Conservation (phyloP, 1,140 invertebrate genomes). For the Chymomyza costata region DNA sequence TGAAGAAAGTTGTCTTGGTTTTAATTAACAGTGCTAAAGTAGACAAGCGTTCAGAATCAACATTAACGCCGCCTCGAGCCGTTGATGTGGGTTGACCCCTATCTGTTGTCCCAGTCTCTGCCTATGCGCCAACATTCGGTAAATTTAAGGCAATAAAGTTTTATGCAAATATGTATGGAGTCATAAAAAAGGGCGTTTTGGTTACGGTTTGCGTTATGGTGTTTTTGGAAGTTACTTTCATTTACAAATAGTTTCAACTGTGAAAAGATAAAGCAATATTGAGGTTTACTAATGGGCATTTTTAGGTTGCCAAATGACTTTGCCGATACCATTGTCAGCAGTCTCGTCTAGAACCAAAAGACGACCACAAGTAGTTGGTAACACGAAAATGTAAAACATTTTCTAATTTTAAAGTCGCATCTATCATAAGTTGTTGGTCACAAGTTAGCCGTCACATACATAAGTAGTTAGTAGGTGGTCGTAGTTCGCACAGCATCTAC, state of each 20-base stretch:
- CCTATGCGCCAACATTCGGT: slow-evolving; percentile 12
- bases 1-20: slow-evolving; percentile 60
- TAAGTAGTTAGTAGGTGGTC: not conserved
- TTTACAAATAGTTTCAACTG: slow-evolving; percentile 62
- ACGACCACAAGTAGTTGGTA: slow-evolving; percentile 45
- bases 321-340: not conserved
- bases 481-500: slow-evolving; percentile 43
- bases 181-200: slow-evolving; percentile 29
- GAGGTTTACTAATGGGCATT: slow-evolving; percentile 68
- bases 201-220: not conserved
- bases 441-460: not conserved
- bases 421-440: slow-evolving; percentile 46
- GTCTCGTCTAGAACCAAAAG: not conserved
- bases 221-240: slow-evolving; percentile 31
- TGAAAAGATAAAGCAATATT: slow-evolving; percentile 63
- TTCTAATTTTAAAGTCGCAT: slow-evolving; percentile 52
- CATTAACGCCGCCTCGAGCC: not conserved
- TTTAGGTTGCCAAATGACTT: slow-evolving; percentile 18
- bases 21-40: slow-evolving; percentile 61
- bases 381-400: slow-evolving; percentile 41
- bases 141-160: slow-evolving; percentile 29
- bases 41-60: slow-evolving; percentile 58
- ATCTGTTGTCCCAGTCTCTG: not conserved
- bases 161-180: slow-evolving; percentile 3
- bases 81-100: not conserved